Percentiles rank a stretch among this genome's conserved stretches.
phyloP scores from a whole-genome alignment of 2,888 invertebrate genomes.

The Spilarctia lutea region DNA sequence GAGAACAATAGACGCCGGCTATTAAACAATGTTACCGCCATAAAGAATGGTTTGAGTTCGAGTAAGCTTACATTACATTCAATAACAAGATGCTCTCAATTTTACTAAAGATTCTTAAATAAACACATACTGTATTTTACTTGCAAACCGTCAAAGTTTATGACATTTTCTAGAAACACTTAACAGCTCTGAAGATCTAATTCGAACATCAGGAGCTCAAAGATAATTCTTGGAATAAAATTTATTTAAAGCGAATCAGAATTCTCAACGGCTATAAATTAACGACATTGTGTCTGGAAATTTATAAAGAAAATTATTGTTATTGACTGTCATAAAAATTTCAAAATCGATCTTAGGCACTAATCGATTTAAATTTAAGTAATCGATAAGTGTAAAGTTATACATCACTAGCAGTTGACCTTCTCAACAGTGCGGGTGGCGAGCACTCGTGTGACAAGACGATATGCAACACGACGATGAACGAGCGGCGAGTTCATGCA shows the following conservation, averaged over 20 bases:
- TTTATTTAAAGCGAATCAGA: neutral
- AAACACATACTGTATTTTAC: neutral
- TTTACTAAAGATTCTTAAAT: neutral
- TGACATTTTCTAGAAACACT: neutral
- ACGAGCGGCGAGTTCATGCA: conserved; percentile 43
- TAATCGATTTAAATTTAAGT: conserved; percentile 5
- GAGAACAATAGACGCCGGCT: neutral
- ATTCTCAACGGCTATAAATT: neutral
- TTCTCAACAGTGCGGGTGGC: conserved; percentile 40
- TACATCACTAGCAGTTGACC: conserved; percentile 51
- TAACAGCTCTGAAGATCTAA: neutral
- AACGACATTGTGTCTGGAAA: neutral
- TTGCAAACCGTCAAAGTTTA: neutral
- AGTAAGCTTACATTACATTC: neutral
- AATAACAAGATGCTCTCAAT: conserved; percentile 4
- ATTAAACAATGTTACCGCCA: neutral
- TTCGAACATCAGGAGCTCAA: neutral
- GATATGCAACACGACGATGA: conserved; percentile 43
- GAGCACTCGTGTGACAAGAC: conserved; percentile 40
- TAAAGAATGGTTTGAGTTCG: neutral
- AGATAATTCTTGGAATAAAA: neutral
- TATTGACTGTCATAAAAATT: neutral
- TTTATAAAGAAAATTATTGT: neutral
- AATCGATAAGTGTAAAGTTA: conserved; percentile 31
- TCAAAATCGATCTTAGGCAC: neutral